Percentiles rank a stretch among this genome's conserved stretches.
Evolutionary conservation across 2,113 vertebrate genomes (phyloP).

Genomic region (Dendropsophus ebraccatus): DNA sequence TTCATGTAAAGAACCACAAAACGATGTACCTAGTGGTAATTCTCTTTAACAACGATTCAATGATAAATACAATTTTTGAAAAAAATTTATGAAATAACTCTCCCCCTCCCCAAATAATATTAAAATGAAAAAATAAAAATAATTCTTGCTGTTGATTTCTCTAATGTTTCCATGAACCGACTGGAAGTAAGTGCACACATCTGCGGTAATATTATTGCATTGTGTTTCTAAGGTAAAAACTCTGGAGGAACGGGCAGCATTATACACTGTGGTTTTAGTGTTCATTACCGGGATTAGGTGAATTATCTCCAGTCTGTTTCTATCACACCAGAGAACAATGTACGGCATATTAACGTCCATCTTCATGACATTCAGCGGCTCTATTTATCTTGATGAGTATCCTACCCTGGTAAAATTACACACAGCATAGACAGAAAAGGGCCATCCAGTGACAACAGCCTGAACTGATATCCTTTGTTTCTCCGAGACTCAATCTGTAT

Average conservation of each 20-base stretch:
- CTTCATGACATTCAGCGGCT: constrained; percentile 31
- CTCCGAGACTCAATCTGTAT: constrained; percentile 67
- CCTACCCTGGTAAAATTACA: constrained; percentile 20
- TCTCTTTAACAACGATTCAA: too few relatives aligned
- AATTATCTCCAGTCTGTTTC: constrained; percentile 37
- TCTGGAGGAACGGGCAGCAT: neutral
- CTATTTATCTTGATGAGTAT: constrained; percentile 27
- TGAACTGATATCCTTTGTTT: constrained; percentile 66
- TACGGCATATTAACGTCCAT: constrained; percentile 32
- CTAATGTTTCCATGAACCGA: too few relatives aligned
- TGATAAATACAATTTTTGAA: too few relatives aligned
- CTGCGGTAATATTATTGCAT: neutral
- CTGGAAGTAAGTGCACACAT: neutral
- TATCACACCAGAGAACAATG: constrained; percentile 45
- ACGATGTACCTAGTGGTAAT: too few relatives aligned
- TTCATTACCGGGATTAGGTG: constrained; percentile 39
- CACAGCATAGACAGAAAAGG: constrained; percentile 58
- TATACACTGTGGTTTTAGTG: constrained; percentile 12
- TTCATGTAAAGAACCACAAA: too few relatives aligned
- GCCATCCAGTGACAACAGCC: constrained; percentile 69
- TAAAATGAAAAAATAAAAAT: too few relatives aligned
- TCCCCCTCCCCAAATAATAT: too few relatives aligned
- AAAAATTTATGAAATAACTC: too few relatives aligned
- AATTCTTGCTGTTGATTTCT: too few relatives aligned
- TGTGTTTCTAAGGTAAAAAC: neutral